Conservation (phyloP, 2,113 vertebrate genomes). For the Theropithecus gelada region DNA sequence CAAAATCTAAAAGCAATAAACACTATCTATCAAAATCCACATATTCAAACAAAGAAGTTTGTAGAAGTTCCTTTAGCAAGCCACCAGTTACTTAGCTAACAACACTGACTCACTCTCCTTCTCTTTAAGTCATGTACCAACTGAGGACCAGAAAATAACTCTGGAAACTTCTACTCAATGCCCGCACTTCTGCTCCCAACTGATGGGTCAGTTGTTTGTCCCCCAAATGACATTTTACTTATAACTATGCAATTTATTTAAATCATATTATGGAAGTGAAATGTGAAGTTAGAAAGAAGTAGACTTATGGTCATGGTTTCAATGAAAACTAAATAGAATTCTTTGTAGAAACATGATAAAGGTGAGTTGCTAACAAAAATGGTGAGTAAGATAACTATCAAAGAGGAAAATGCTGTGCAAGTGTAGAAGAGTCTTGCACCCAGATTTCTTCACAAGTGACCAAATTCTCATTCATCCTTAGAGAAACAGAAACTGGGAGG, state of each 20-base stretch:
- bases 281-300: neutral
- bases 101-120: no score
- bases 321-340: neutral
- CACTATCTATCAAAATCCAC: neutral
- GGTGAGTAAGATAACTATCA: neutral
- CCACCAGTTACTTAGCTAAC: neutral
- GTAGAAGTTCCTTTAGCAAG: neutral
- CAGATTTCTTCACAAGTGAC: neutral
- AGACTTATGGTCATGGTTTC: neutral
- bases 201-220: neutral
- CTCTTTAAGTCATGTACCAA: no score
- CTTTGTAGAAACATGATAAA: neutral
- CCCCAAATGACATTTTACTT: neutral
- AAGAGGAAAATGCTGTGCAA: neutral
- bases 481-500: neutral
- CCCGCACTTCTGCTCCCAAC: neutral
- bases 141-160: neutral
- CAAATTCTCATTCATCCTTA: neutral
- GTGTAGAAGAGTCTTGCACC: neutral
- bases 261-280: neutral
- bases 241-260: neutral
- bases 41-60: neutral
- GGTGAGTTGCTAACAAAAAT: neutral
- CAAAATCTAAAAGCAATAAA: neutral
- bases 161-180: accelerated